These are phyloP conservation scores for Nestor notabilis DNA, from an alignment of 2,113 vertebrate species.

Conservation along the genomic window DNA sequence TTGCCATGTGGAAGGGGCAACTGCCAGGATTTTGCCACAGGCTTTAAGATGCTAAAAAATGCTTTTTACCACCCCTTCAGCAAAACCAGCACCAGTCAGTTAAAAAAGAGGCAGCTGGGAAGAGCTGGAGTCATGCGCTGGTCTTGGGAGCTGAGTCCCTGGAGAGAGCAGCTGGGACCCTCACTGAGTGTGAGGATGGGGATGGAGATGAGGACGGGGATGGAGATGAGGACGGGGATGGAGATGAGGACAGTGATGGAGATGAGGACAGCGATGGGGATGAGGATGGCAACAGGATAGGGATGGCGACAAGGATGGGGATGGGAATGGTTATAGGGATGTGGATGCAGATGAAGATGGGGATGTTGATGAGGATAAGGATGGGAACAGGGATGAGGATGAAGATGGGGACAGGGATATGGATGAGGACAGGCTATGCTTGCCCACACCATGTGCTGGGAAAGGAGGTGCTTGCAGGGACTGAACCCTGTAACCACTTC, in stretches of 20 bases:
- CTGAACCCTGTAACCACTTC: neutral
- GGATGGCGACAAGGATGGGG: fast-evolving
- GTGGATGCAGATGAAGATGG: neutral
- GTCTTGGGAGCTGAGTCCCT: neutral
- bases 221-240: neutral
- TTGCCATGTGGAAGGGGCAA: fast-evolving
- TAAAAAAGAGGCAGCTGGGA: neutral
- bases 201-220: neutral
- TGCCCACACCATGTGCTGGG: neutral
- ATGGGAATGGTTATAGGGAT: fast-evolving
- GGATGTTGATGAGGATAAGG: too few species aligned
- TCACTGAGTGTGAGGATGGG: neutral
- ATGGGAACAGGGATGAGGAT: too few species aligned
- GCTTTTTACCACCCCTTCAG: neutral
- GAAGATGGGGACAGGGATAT: neutral
- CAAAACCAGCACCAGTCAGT: neutral
- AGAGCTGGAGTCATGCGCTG: neutral
- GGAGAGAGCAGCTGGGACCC: neutral
- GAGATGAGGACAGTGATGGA: fast-evolving
- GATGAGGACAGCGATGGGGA: fast-evolving
- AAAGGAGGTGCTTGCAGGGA: neutral
- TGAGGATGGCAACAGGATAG: fast-evolving
- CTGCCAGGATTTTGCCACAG: neutral
- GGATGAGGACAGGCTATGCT: neutral
- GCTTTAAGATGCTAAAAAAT: neutral